These are phyloP conservation scores for Dunckerocampus dactyliophorus DNA, from an alignment of 2,113 vertebrate species.

Conservation along the genomic window DNA sequence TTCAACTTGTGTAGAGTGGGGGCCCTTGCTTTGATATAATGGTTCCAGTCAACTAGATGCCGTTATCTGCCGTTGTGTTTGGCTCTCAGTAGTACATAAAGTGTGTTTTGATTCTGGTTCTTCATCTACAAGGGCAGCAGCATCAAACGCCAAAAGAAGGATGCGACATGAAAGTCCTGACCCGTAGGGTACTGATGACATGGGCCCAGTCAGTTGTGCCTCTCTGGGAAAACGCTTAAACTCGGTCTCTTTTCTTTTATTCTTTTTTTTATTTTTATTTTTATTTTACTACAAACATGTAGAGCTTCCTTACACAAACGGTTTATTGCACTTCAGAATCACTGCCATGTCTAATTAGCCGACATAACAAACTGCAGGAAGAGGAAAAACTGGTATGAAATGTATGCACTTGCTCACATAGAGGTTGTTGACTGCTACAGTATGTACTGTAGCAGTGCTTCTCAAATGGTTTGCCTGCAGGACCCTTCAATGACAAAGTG, in stretches of 20 bases:
- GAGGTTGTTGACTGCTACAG: no score
- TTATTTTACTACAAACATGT: constrained; percentile 1
- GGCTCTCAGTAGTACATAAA: constrained; percentile 32
- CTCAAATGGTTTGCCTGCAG: no score
- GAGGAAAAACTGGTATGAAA: no score
- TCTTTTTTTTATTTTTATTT: constrained; percentile 1
- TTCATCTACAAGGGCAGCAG: constrained; percentile 56
- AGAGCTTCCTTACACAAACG: not conserved
- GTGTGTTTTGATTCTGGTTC: constrained; percentile 55
- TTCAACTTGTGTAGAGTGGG: constrained; percentile 27
- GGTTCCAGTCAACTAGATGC: constrained; percentile 29
- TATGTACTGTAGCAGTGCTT: no score
- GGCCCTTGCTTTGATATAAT: constrained; percentile 44
- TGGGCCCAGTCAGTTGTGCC: constrained; percentile 37
- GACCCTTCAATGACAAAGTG: no score
- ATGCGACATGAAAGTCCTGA: constrained; percentile 56
- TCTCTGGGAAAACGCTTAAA: constrained; percentile 24
- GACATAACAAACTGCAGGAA: not conserved
- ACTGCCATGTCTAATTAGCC: constrained; percentile 19
- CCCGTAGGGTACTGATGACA: constrained; percentile 53
- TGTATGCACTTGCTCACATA: no score
- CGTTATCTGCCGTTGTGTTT: constrained; percentile 43
- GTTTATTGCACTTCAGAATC: constrained; percentile 18
- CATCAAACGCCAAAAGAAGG: constrained; percentile 55
- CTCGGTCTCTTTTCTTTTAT: constrained; percentile 1